These are phyloP conservation scores for Thryonomys swinderianus DNA, from an alignment of 2,113 vertebrate species.

Conservation along the genomic window DNA sequence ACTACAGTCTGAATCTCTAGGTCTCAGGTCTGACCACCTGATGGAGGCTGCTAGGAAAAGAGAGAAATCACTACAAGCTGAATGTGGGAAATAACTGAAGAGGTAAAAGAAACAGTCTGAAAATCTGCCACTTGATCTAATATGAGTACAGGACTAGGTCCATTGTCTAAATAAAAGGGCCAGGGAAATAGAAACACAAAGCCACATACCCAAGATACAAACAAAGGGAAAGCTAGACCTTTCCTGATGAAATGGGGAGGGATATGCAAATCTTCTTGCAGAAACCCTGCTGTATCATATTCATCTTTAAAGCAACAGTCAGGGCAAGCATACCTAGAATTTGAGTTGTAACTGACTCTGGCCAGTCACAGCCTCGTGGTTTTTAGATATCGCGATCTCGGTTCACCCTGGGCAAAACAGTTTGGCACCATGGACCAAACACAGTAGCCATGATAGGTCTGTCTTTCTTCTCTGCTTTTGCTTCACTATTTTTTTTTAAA, in stretches of 20 bases:
- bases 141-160: background rate
- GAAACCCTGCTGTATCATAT: background rate
- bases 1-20: background rate
- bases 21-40: background rate
- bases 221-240: background rate
- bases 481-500: background rate
- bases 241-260: background rate
- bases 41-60: background rate
- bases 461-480: background rate
- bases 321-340: background rate
- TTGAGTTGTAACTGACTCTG: background rate
- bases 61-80: background rate
- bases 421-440: background rate
- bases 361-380: background rate
- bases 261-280: background rate
- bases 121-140: background rate
- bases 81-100: constrained; percentile 8
- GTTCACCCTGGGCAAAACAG: background rate
- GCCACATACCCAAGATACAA: background rate
- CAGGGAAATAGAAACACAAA: background rate
- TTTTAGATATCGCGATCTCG: background rate
- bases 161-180: background rate
- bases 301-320: background rate
- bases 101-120: background rate
- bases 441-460: background rate